These are phyloP conservation scores for Sterrhoptilus dennistouni DNA, from an alignment of 2,113 vertebrate species.

Conservation along the genomic window DNA sequence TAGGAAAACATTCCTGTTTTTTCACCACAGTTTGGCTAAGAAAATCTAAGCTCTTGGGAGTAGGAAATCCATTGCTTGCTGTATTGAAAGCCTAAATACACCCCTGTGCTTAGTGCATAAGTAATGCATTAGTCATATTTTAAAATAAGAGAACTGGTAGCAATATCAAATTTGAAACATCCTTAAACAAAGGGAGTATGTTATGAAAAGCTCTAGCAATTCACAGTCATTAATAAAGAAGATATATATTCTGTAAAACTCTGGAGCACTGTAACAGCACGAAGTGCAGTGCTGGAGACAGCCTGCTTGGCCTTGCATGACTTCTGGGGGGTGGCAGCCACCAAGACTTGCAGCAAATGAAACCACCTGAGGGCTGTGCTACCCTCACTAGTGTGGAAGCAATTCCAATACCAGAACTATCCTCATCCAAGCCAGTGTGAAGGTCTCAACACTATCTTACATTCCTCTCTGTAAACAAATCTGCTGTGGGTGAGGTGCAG, in stretches of 20 bases:
- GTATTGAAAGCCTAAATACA: neutral
- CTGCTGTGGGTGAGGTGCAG: neutral
- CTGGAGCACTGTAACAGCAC: neutral
- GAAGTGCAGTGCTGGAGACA: neutral
- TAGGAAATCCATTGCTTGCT: neutral
- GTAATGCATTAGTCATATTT: neutral
- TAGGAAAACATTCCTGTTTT: slow-evolving; percentile 1
- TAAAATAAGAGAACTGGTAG: neutral
- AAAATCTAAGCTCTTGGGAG: neutral
- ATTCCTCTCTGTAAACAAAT: neutral
- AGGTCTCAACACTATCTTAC: neutral
- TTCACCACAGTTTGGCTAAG: neutral
- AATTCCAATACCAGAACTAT: neutral
- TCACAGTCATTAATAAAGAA: neutral
- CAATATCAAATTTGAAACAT: slow-evolving; percentile 7
- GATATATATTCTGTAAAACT: neutral
- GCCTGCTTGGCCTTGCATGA: neutral
- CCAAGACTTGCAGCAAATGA: neutral
- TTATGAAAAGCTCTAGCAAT: neutral
- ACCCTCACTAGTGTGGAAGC: fast-evolving
- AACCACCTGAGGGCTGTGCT: neutral
- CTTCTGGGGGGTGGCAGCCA: neutral
- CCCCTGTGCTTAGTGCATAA: neutral
- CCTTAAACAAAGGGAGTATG: neutral
- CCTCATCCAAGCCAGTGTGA: neutral